phyloP scores from a whole-genome alignment of 2,888 invertebrate species.

The Ernsta delagoae region DNA sequence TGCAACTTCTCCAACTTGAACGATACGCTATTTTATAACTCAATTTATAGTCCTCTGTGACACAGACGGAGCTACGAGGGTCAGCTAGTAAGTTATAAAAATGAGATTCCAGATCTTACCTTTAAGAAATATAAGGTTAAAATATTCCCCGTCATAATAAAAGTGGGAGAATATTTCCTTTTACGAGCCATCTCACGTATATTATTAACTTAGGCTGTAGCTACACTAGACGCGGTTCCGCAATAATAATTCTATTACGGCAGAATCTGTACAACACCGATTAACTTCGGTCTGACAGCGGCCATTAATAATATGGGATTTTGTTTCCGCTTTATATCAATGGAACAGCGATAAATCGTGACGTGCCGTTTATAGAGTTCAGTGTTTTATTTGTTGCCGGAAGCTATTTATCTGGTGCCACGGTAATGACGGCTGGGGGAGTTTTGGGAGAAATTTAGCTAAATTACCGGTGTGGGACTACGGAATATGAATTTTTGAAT shows the following conservation, averaged over 20 bases:
- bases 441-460: not conserved
- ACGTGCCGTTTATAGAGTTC: constrained; percentile 20
- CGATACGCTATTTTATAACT: too few species aligned
- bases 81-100: too few species aligned
- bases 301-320: constrained; percentile 25
- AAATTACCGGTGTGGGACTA: not conserved
- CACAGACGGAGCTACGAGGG: too few species aligned
- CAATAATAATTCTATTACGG: constrained; percentile 10
- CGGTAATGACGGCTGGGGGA: constrained; percentile 2
- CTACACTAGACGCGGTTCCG: not conserved
- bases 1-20: too few species aligned
- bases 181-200: not conserved
- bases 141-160: constrained; percentile 1
- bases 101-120: not conserved
- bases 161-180: not conserved
- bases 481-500: not conserved
- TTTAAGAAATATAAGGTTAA: not conserved
- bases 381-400: constrained; percentile 11
- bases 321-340: constrained; percentile 24
- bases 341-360: constrained; percentile 13
- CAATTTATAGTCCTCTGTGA: too few species aligned
- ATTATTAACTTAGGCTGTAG: not conserved
- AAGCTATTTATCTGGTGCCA: constrained; percentile 7
- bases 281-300: constrained; percentile 8
- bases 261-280: not conserved